Base-by-base conservation (phyloP, 2,888 invertebrate genomes). In the Biston betularia region DNA sequence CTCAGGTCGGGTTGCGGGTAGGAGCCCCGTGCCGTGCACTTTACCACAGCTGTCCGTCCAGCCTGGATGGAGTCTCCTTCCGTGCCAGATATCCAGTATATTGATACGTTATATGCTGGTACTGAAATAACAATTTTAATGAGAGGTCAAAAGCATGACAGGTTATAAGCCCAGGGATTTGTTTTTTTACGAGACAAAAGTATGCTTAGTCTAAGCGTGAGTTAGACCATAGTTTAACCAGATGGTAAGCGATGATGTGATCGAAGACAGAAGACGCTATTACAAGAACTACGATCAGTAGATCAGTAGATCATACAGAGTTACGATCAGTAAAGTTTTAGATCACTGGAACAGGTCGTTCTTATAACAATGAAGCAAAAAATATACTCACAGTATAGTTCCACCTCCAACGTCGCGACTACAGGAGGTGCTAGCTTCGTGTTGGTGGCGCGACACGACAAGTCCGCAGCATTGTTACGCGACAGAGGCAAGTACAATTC, bases 391-490 rank as follows among this genome's bases (percentile, higher is more conserved):
- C 97, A 94, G 80, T 96, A 97, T 81, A 97, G 94, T 83, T 97
- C 96, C 78, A 97, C 92, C 7, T 95, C 95, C 71, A 97, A 94
- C 0, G 95, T 94, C 65, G 96, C 95, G 63, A 95, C 94, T 67
- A 96, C 94, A 14, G 97, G 96, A 7, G 95, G 92, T 38, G 96
- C 95, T 68, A 96, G 94, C 75, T 95, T 95, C 76, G 96, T 97
- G 89, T 97, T 97, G 56, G 95, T 94, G 0, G 97, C 97, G 81
- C 96, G 95, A 80, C 97, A 97, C 14, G 96, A 96, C 74, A 96
- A 94, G 5, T 95, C 94, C 0, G 95, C 95, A 66, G 96, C 94
- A 86, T 96, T 96, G 75, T 95, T 95, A 61, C 97, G 92, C 73
- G 95, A 95, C 60, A 97, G 89, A 73, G 95, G 95, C 57, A 96